These are phyloP conservation scores for Procavia capensis DNA, from an alignment of 2,113 vertebrate species.

Conservation along the genomic window DNA sequence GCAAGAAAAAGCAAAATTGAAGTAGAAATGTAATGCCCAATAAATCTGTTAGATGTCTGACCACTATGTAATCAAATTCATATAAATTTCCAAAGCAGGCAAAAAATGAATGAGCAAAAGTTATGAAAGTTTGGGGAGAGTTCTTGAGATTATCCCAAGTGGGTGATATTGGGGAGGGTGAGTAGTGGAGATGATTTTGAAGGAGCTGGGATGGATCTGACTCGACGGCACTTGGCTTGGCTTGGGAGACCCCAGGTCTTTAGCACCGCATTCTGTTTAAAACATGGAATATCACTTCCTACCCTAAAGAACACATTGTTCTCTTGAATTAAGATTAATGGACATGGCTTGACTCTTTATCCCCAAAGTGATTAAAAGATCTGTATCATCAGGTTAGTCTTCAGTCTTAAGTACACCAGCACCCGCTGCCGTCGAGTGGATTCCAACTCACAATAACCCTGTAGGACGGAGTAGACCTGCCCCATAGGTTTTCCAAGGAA, in stretches of 20 bases:
- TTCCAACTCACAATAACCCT: too few species aligned
- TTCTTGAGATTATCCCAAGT: neutral
- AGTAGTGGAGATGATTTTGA: neutral
- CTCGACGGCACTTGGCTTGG: too few species aligned
- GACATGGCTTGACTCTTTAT: neutral
- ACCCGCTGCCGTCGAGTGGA: too few species aligned
- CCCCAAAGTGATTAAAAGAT: neutral
- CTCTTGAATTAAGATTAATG: neutral
- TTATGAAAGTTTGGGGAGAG: neutral
- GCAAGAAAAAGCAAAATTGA: neutral
- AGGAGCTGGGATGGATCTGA: neutral
- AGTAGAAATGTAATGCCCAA: neutral
- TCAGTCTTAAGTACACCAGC: conserved; percentile 18
- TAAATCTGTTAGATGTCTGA: neutral
- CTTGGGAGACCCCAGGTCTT: neutral
- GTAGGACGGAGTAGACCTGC: too few species aligned
- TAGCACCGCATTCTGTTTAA: neutral
- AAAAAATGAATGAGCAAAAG: neutral
- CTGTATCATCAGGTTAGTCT: neutral
- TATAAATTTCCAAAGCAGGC: neutral
- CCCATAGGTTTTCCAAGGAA: too few species aligned
- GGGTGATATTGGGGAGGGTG: neutral
- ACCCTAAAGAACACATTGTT: neutral
- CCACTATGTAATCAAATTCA: neutral
- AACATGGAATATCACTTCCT: neutral